phyloP scores from a whole-genome alignment of 2,113 vertebrate species.

The Chloropsis hardwickii region DNA sequence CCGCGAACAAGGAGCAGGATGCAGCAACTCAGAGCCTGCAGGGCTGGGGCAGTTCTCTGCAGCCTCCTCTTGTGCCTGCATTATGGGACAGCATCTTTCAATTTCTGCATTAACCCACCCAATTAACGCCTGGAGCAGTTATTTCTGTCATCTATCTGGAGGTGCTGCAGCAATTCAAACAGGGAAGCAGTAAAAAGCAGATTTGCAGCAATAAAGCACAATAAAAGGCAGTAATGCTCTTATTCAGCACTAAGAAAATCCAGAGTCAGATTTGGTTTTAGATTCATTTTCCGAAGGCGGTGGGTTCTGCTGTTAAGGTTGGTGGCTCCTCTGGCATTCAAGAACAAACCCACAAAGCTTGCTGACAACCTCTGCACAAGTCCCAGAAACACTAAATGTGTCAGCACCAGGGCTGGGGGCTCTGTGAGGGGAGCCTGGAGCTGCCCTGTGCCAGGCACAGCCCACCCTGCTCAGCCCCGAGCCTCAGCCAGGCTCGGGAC shows the following conservation, averaged over 20 bases:
- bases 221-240: not conserved
- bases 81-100: rapidly evolving
- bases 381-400: not conserved
- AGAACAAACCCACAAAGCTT: not conserved
- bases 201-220: not conserved
- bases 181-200: not conserved
- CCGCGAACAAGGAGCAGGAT: rapidly evolving
- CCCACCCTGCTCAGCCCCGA: not conserved
- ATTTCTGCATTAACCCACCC: not conserved
- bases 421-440: not conserved
- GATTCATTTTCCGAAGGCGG: not conserved
- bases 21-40: not conserved
- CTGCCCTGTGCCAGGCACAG: not conserved
- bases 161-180: not conserved
- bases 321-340: not conserved
- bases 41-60: not conserved
- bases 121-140: not conserved
- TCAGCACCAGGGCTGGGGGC: not conserved
- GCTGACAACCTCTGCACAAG: not conserved
- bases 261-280: not conserved
- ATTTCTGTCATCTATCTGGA: not conserved
- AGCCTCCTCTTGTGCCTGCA: not conserved
- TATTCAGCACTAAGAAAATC: not conserved
- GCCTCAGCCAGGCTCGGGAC: not conserved
- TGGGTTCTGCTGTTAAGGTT: not conserved